These are phyloP conservation scores for Euglossa dilemma DNA, from an alignment of 1,140 invertebrate species.

Conservation along the genomic window DNA sequence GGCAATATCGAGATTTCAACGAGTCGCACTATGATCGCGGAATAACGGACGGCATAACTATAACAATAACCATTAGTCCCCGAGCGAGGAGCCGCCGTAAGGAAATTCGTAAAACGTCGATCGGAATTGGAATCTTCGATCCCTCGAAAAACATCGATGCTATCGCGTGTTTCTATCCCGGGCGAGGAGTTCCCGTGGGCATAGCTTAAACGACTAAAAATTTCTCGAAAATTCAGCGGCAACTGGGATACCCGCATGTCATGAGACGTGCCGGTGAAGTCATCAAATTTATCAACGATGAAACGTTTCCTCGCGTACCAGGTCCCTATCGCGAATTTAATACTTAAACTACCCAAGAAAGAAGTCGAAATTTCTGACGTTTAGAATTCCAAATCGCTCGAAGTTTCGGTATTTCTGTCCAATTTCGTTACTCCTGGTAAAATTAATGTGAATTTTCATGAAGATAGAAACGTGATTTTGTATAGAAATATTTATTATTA, in stretches of 20 bases:
- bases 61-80: too few species aligned
- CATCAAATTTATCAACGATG: conserved; percentile 36
- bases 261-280: background rate
- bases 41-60: background rate
- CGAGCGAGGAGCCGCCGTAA: background rate
- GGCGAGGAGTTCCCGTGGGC: background rate
- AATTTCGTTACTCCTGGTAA: too few species aligned
- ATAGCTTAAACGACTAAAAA: conserved; percentile 11
- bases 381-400: too few species aligned
- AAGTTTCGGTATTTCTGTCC: too few species aligned
- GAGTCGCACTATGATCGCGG: background rate
- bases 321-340: conserved; percentile 15
- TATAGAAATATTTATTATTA: too few species aligned
- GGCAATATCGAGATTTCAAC: too few species aligned
- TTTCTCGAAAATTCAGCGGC: conserved; percentile 21
- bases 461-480: background rate
- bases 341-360: too few species aligned
- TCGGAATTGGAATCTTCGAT: background rate
- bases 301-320: conserved; percentile 10
- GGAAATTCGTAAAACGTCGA: background rate
- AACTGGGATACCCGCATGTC: background rate
- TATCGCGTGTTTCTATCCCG: background rate
- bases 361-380: too few species aligned
- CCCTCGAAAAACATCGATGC: background rate
- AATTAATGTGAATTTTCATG: too few species aligned